Percentiles rank a stretch among this genome's conserved stretches.
Conservation (phyloP, 2,797 vertebrate species). For the Hipposideros larvatus region DNA sequence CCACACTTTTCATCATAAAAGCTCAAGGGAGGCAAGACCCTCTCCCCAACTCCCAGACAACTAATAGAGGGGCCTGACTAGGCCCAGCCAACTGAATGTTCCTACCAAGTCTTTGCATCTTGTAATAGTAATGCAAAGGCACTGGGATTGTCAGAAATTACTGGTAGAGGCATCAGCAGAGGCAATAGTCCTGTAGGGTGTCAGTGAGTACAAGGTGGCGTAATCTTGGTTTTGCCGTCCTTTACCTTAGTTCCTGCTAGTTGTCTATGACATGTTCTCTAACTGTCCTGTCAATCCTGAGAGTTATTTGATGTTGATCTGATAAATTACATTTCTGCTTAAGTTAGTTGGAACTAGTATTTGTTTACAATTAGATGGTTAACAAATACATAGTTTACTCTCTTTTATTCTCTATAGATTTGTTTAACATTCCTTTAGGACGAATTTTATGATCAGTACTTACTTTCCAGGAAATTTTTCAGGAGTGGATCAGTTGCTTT, state of each 20-base stretch:
- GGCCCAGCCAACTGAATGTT: background rate
- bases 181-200: background rate
- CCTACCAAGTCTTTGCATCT: background rate
- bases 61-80: background rate
- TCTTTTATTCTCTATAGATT: background rate
- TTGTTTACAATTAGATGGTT: background rate
- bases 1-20: background rate
- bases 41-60: background rate
- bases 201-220: too few species aligned
- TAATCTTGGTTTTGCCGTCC: background rate
- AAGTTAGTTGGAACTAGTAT: background rate
- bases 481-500: background rate
- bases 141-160: background rate
- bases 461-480: background rate
- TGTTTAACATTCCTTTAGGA: background rate
- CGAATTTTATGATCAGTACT: background rate
- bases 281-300: background rate
- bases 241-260: background rate
- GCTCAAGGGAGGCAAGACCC: rapidly evolving
- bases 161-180: background rate
- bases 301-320: background rate
- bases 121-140: background rate
- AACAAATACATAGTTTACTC: background rate
- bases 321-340: background rate
- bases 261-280: background rate